Percentiles rank a stretch among this genome's conserved stretches.
Evolutionary conservation across 2,113 vertebrate genomes (phyloP).

Genomic region (Boulengeromyrus knoepffleri): DNA sequence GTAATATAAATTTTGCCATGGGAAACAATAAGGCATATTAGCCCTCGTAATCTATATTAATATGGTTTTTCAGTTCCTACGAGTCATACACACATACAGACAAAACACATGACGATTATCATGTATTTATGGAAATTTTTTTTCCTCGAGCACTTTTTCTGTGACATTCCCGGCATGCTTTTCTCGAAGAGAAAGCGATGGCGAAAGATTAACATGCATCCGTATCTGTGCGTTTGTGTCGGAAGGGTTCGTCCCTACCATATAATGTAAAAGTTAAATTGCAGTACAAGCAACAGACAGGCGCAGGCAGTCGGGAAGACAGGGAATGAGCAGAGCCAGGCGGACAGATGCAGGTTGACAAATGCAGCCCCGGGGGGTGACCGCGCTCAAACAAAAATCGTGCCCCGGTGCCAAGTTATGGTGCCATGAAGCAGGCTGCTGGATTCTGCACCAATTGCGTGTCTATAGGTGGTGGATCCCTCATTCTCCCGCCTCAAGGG

Average conservation of each 20-base stretch:
- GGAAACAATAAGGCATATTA: background rate
- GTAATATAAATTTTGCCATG: background rate
- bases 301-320: background rate
- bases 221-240: background rate
- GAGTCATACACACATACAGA: background rate
- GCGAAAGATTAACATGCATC: background rate
- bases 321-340: background rate
- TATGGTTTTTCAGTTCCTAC: background rate
- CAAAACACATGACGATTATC: background rate
- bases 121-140: background rate
- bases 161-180: background rate
- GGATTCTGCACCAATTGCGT: background rate
- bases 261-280: background rate
- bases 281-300: background rate
- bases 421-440: background rate
- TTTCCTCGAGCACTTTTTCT: background rate
- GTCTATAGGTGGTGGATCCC: background rate
- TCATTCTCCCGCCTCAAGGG: conserved; percentile 23
- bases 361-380: conserved; percentile 18
- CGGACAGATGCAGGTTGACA: conserved; percentile 19
- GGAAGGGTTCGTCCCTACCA: background rate
- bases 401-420: background rate
- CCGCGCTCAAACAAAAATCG: conserved; percentile 9
- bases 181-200: background rate
- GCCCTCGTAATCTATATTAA: background rate